Evolutionary conservation across 2,888 invertebrate genomes (phyloP).

Genomic region (Chrysina gloriosa): DNA sequence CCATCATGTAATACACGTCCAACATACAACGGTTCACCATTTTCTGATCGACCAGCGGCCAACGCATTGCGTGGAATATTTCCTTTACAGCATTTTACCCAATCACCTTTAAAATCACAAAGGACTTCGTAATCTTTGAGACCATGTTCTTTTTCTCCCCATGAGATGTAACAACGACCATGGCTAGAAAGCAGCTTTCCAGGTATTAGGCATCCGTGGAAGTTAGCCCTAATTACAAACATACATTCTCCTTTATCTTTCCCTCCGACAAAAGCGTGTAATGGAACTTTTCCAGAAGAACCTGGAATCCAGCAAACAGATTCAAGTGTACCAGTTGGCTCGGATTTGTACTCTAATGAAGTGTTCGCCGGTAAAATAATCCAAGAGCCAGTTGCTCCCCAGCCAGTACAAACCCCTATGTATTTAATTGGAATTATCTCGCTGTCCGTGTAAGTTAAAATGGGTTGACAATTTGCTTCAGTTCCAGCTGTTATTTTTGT

Average conservation of each 20-base stretch:
- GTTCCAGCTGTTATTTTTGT: constrained; percentile 65
- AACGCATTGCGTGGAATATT: constrained; percentile 79
- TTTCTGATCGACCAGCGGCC: constrained; percentile 76
- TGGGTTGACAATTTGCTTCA: constrained; percentile 76
- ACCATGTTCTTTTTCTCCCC: constrained; percentile 80
- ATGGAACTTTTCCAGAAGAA: constrained; percentile 76
- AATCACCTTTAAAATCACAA: constrained; percentile 62
- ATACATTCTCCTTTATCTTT: constrained; percentile 73
- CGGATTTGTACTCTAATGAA: constrained; percentile 44
- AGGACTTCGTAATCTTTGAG: constrained; percentile 76
- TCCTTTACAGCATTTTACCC: constrained; percentile 64
- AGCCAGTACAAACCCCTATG: constrained; percentile 84
- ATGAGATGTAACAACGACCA: constrained; percentile 75
- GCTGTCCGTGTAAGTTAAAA: constrained; percentile 79
- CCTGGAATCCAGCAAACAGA: constrained; percentile 75
- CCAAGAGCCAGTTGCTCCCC: constrained; percentile 88
- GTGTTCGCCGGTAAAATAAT: constrained; percentile 72
- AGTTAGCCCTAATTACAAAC: constrained; percentile 76
- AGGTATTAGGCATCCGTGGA: constrained; percentile 80
- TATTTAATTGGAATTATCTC: constrained; percentile 77
- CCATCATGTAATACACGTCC: constrained; percentile 84
- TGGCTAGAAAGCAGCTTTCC: constrained; percentile 82
- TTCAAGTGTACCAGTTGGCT: constrained; percentile 47
- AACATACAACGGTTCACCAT: constrained; percentile 82
- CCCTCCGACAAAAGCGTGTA: constrained; percentile 78